Conservation (phyloP, 2,888 invertebrate genomes). For the Melanostoma scalare region DNA sequence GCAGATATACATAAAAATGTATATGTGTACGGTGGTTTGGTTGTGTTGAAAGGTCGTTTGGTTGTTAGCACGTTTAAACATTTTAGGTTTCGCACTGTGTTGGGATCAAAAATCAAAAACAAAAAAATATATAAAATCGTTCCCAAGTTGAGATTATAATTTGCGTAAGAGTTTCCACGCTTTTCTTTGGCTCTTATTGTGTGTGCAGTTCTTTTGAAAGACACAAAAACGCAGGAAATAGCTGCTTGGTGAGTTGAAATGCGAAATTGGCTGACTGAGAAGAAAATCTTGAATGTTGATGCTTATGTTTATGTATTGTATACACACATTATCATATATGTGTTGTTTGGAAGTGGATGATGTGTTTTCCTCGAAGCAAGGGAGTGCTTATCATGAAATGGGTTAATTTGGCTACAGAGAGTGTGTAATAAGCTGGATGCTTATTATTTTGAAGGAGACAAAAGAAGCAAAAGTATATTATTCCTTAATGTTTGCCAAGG, state of each 20-base stretch:
- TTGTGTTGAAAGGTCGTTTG: slow-evolving; percentile 15
- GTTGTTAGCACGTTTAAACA: slow-evolving; percentile 45
- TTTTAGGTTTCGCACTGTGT: slow-evolving; percentile 27
- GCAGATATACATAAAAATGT: not conserved
- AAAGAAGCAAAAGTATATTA: slow-evolving; percentile 31
- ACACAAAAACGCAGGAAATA: slow-evolving; percentile 14
- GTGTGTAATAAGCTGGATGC: slow-evolving; percentile 25
- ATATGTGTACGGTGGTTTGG: not conserved
- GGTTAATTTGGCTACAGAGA: slow-evolving; percentile 45
- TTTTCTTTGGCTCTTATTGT: slow-evolving; percentile 29
- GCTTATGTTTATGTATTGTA: slow-evolving; percentile 8
- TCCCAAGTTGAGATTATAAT: slow-evolving; percentile 62
- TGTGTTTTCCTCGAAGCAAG: slow-evolving; percentile 11
- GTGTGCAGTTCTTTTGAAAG: slow-evolving; percentile 25
- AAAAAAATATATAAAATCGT: slow-evolving; percentile 3
- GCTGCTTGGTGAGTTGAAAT: slow-evolving; percentile 14
- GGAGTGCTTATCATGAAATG: slow-evolving; percentile 41
- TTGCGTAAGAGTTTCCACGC: slow-evolving; percentile 55
- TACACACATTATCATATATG: not conserved
- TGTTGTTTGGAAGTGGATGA: slow-evolving; percentile 22
- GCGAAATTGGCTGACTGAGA: slow-evolving; percentile 45
- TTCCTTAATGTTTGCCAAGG: slow-evolving; percentile 21
- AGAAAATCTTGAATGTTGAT: slow-evolving; percentile 30
- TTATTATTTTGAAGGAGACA: slow-evolving; percentile 32
- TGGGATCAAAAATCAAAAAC: slow-evolving; percentile 20